A percentile compares a stretch with the other conserved stretches of the same genome.
phyloP scores from a whole-genome alignment of 2,888 invertebrate genomes.

The Anodontia alba region DNA sequence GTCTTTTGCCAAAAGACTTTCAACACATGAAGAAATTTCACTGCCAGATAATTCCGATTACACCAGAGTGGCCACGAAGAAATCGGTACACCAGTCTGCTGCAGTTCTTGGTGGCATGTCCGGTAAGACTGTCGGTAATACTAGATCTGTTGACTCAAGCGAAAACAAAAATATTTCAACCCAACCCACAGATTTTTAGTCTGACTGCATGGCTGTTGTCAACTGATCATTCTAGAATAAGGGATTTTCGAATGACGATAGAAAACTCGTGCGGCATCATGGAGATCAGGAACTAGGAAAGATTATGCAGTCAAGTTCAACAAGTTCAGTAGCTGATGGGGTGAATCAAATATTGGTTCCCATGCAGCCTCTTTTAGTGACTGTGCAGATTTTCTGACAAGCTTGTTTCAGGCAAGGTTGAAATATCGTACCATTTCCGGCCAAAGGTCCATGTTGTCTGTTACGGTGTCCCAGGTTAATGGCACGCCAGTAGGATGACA shows the following conservation, averaged over 20 bases:
- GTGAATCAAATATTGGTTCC: conserved; percentile 44
- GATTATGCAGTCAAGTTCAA: conserved; percentile 45
- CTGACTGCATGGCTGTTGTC: conserved; percentile 58
- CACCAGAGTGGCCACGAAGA: too few species aligned
- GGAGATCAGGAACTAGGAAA: conserved; percentile 47
- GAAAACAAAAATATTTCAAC: conserved; percentile 43
- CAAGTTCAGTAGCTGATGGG: conserved; percentile 55
- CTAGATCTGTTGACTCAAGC: conserved; percentile 37
- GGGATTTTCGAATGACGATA: conserved; percentile 47
- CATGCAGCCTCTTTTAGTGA: conserved; percentile 38
- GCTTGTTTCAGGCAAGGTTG: conserved; percentile 15
- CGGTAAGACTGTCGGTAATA: conserved; percentile 11
- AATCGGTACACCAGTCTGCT: conserved; percentile 25
- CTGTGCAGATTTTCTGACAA: conserved; percentile 37
- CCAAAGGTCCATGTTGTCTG: conserved; percentile 36
- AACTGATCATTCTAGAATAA: conserved; percentile 35
- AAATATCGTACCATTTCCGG: conserved; percentile 15
- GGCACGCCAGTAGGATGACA: conserved; percentile 21
- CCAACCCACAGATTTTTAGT: conserved; percentile 36
- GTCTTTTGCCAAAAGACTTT: too few species aligned
- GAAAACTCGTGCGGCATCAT: conserved; percentile 47
- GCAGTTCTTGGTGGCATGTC: conserved; percentile 20
- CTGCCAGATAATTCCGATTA: too few species aligned
- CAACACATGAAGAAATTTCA: too few species aligned
- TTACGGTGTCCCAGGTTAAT: conserved; percentile 15